Evolutionary conservation across 2,113 vertebrate genomes (phyloP).

Genomic region (Vanacampus margaritifer): DNA sequence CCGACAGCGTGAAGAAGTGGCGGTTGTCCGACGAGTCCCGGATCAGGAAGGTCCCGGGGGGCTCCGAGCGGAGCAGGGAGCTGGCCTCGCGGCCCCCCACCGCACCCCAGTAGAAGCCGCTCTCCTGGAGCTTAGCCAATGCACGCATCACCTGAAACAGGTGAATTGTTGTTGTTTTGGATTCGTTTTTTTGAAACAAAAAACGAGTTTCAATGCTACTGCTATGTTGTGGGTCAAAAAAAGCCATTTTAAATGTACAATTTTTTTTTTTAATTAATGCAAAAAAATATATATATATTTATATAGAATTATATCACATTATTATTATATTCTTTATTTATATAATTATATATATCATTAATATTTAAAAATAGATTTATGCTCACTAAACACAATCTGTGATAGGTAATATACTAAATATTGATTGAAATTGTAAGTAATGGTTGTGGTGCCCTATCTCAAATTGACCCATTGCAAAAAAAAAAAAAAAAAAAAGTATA

Average conservation of each 20-base stretch:
- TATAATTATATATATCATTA: no score
- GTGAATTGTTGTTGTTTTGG: background rate
- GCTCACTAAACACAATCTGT: background rate
- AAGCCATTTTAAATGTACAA: no score
- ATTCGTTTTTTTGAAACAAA: background rate
- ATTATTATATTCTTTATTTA: no score
- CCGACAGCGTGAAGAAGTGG: slow-evolving; percentile 96
- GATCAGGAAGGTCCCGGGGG: slow-evolving; percentile 92
- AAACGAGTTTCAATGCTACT: background rate
- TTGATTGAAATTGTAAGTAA: background rate
- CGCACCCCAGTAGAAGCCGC: slow-evolving; percentile 96
- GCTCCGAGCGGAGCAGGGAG: slow-evolving; percentile 83
- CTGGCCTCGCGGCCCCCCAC: slow-evolving; percentile 90
- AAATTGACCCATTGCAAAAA: no score
- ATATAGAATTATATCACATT: no score
- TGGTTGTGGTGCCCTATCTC: background rate
- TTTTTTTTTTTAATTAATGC: no score
- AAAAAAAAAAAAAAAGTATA: no score
- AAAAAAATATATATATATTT: no score
- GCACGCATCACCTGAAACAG: slow-evolving; percentile 80
- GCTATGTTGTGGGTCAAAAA: no score
- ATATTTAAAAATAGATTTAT: no score
- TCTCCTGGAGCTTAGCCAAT: slow-evolving; percentile 90
- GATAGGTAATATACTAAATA: background rate
- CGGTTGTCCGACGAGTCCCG: slow-evolving; percentile 95